Conservation (phyloP, 2,888 invertebrate genomes). For the Eupithecia centaureata region DNA sequence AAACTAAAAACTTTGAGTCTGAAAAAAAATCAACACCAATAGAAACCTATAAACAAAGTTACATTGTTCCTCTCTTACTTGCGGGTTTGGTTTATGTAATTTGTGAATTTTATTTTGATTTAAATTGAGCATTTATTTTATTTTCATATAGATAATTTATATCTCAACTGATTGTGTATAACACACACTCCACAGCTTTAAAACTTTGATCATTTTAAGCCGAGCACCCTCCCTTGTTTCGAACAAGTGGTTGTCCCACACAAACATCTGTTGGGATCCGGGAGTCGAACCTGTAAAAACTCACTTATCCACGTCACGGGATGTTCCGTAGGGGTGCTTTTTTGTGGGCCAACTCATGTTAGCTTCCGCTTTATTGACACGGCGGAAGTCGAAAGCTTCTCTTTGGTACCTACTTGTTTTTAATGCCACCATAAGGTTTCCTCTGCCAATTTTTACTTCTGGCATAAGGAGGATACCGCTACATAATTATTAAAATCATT, state of each 20-base stretch:
- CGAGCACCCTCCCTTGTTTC: slow-evolving; percentile 7
- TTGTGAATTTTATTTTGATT: no score
- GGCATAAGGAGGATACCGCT: neutral
- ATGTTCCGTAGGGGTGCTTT: slow-evolving; percentile 62
- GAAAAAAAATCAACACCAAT: no score
- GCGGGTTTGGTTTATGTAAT: no score
- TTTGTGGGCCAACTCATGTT: slow-evolving; percentile 54
- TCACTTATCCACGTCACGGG: slow-evolving; percentile 49
- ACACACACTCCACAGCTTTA: no score
- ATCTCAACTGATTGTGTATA: no score
- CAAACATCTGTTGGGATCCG: slow-evolving; percentile 48
- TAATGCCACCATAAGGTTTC: slow-evolving; percentile 27
- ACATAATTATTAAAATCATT: neutral
- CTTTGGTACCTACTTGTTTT: slow-evolving; percentile 19
- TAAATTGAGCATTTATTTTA: no score
- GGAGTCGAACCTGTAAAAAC: slow-evolving; percentile 55
- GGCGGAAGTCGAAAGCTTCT: slow-evolving; percentile 56
- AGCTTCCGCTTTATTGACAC: slow-evolving; percentile 67
- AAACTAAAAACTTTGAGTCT: no score
- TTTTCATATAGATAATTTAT: no score
- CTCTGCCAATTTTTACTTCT: neutral
- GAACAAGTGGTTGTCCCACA: slow-evolving; percentile 5
- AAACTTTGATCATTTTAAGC: neutral
- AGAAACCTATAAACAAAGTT: no score
- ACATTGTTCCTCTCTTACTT: no score